Evolutionary conservation across 2,797 vertebrate genomes (phyloP).

Genomic region (Fundulus diaphanus): DNA sequence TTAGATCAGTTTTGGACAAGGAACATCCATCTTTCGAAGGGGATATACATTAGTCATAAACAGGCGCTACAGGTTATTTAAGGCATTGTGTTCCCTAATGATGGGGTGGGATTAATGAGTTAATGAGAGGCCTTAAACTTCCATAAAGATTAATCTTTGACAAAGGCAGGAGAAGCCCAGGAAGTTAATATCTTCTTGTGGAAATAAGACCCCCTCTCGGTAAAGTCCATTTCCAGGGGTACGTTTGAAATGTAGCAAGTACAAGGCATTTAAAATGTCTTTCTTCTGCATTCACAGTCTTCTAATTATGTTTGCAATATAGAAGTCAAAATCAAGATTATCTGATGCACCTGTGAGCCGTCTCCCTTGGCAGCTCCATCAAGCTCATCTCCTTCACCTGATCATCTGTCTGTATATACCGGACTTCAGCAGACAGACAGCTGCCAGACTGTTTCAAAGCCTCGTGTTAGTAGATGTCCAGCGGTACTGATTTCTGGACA

Average conservation of each 20-base stretch:
- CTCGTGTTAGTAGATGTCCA: too few relatives aligned
- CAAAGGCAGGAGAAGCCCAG: constrained; percentile 23
- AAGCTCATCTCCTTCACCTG: too few relatives aligned
- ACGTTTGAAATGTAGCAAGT: background rate
- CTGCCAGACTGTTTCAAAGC: too few relatives aligned
- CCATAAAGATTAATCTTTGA: constrained; percentile 24
- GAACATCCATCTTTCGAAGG: constrained; percentile 11
- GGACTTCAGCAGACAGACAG: too few relatives aligned
- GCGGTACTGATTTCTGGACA: too few relatives aligned
- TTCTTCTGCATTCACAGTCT: background rate
- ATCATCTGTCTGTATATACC: too few relatives aligned
- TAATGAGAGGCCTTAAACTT: constrained; percentile 53
- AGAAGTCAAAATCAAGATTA: background rate
- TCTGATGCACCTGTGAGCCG: too few relatives aligned
- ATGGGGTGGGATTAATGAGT: constrained; percentile 46
- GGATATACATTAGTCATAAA: constrained; percentile 1
- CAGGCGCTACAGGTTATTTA: constrained; percentile 37
- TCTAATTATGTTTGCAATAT: background rate
- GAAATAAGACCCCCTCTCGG: background rate
- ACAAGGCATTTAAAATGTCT: background rate
- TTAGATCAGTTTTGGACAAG: background rate
- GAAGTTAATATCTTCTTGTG: background rate
- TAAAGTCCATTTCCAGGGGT: background rate
- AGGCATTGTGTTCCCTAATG: constrained; percentile 5
- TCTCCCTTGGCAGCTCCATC: too few relatives aligned